Evolutionary conservation across 2,888 invertebrate species (phyloP).

Genomic region (Drosophila planitibia): DNA sequence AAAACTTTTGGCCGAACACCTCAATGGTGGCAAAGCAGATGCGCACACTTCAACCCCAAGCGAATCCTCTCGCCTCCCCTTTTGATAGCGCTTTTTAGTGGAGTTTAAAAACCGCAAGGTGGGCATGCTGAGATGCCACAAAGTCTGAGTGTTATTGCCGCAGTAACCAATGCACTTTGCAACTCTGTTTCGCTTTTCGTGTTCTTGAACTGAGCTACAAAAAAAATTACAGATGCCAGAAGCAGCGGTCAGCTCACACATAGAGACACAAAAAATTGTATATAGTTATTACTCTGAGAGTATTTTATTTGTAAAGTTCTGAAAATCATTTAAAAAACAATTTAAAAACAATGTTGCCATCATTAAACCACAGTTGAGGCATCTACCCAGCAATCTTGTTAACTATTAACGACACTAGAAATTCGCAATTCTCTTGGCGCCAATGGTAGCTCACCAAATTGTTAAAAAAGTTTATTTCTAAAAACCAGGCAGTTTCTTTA

Average conservation of each 20-base stretch:
- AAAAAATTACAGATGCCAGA: neutral
- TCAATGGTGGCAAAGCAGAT: conserved; percentile 28
- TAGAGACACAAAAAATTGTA: neutral
- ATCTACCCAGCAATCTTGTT: neutral
- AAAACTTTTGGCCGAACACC: conserved; percentile 70
- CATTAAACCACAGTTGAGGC: neutral
- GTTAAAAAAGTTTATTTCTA: neutral
- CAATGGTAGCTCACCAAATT: neutral
- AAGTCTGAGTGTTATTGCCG: conserved; percentile 70
- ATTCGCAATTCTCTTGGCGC: neutral
- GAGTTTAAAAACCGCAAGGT: conserved; percentile 51
- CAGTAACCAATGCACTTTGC: conserved; percentile 67
- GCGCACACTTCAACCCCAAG: conserved; percentile 5
- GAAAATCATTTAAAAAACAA: conserved; percentile 12
- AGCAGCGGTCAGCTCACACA: conserved; percentile 16
- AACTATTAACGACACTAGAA: neutral
- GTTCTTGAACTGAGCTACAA: neutral
- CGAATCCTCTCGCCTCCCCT: neutral
- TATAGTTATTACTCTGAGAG: neutral
- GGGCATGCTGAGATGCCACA: conserved; percentile 59
- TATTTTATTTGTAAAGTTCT: conserved; percentile 26
- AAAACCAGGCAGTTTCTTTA: neutral
- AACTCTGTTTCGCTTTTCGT: conserved; percentile 14
- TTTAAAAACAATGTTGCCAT: conserved; percentile 6
- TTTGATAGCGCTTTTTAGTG: conserved; percentile 35